Evolutionary conservation across 1,140 invertebrate genomes (phyloP).

Genomic region (Ceratina australensis): DNA sequence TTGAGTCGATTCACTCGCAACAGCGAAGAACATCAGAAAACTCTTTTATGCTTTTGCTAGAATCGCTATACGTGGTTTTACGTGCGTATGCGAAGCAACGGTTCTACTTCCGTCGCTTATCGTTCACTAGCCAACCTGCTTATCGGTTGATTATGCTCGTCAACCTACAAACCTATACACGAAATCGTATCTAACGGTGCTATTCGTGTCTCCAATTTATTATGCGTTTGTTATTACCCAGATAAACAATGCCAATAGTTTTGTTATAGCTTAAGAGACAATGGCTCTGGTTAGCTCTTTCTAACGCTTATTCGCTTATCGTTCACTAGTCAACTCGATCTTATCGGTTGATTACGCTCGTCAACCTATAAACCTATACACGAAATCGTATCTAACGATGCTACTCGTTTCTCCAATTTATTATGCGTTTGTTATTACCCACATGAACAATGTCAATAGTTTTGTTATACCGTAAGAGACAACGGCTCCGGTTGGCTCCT

Average conservation of each 20-base stretch:
- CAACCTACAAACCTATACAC: too few relatives aligned
- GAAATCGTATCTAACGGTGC: too few relatives aligned
- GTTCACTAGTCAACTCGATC: neutral
- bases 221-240: neutral
- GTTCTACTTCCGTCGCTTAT: constrained; percentile 11
- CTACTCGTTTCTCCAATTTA: neutral
- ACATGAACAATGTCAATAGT: neutral
- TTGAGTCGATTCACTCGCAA: too few relatives aligned
- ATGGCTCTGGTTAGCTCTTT: constrained; percentile 63
- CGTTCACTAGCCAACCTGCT: neutral
- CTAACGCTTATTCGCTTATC: too few relatives aligned
- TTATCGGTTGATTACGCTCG: neutral
- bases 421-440: neutral
- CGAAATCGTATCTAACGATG: too few relatives aligned
- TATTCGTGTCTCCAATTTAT: neutral
- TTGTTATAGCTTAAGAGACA: constrained; percentile 72
- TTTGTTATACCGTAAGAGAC: constrained; percentile 71
- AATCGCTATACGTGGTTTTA: neutral
- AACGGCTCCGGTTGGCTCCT: constrained; percentile 65
- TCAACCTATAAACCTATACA: too few relatives aligned
- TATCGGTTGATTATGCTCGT: too few relatives aligned
- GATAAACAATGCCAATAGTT: neutral
- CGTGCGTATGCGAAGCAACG: neutral
- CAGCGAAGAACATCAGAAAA: too few relatives aligned
- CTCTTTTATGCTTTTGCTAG: too few relatives aligned